Evolutionary conservation across 2,888 invertebrate genomes (phyloP).

Genomic region (Brachyptera risi): DNA sequence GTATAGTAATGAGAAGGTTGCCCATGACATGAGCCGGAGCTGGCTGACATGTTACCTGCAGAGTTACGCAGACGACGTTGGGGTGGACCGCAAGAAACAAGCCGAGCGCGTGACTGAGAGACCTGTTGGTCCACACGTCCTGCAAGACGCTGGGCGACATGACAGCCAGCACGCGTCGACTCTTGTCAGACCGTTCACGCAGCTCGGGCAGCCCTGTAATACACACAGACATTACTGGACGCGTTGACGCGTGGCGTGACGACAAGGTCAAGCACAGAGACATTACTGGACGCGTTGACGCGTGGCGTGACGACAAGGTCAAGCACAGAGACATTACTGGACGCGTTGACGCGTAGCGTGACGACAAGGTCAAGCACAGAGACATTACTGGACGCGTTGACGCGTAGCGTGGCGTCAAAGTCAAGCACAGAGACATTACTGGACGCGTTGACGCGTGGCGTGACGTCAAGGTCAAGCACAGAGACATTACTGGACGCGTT

Average conservation of each 20-base stretch:
- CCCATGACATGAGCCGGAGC: too few species aligned
- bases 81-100: slow-evolving; percentile 34
- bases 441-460: too few species aligned
- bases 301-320: neutral
- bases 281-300: neutral
- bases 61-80: slow-evolving; percentile 25
- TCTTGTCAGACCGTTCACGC: slow-evolving; percentile 15
- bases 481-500: too few species aligned
- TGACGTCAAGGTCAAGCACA: too few species aligned
- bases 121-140: slow-evolving; percentile 47
- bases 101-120: slow-evolving; percentile 46
- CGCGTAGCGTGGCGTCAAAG: neutral
- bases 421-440: too few species aligned
- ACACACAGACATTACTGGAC: neutral
- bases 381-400: neutral
- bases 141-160: slow-evolving; percentile 48
- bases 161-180: slow-evolving; percentile 47
- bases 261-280: neutral
- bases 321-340: neutral
- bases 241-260: neutral
- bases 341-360: neutral
- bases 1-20: too few species aligned
- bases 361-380: neutral
- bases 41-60: too few species aligned
- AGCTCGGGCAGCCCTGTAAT: slow-evolving; percentile 26